Evolutionary conservation across 53 echinoderm and acorn worm species (phyloP).

Genomic region (Hippasteria phrygiana): DNA sequence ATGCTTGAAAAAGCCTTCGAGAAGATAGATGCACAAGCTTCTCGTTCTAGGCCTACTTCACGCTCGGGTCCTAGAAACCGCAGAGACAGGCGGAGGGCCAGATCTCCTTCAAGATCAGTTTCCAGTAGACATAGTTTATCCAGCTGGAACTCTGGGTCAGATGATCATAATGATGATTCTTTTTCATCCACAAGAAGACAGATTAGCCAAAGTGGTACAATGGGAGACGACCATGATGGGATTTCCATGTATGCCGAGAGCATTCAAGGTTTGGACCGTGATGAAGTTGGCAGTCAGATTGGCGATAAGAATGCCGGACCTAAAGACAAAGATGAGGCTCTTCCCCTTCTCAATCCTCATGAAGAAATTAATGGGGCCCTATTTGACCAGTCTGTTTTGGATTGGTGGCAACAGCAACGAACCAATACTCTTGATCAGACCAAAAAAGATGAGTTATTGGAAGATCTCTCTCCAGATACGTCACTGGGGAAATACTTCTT

Average conservation of each 20-base stretch:
- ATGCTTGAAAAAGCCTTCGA: constrained; percentile 32
- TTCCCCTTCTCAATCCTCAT: constrained; percentile 35
- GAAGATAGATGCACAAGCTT: neutral
- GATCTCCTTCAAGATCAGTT: constrained; percentile 14
- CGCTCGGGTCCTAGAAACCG: constrained; percentile 1
- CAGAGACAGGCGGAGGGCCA: neutral
- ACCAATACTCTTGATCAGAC: constrained; percentile 48
- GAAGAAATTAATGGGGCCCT: constrained; percentile 30
- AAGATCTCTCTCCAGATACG: constrained; percentile 39
- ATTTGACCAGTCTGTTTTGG: constrained; percentile 42
- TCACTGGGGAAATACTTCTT: constrained; percentile 37
- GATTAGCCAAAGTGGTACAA: neutral
- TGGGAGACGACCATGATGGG: neutral
- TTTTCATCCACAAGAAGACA: neutral
- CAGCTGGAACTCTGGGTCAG: constrained; percentile 2
- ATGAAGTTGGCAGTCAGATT: neutral
- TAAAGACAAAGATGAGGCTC: neutral
- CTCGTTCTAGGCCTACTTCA: neutral
- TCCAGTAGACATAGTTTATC: constrained; percentile 10
- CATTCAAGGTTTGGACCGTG: neutral
- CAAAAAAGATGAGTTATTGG: constrained; percentile 54
- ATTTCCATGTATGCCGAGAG: constrained; percentile 41
- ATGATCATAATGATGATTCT: neutral
- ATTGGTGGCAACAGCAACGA: constrained; percentile 63
- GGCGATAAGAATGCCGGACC: neutral